Conservation (phyloP, 2,113 vertebrate genomes). For the Aramus guarauna region DNA sequence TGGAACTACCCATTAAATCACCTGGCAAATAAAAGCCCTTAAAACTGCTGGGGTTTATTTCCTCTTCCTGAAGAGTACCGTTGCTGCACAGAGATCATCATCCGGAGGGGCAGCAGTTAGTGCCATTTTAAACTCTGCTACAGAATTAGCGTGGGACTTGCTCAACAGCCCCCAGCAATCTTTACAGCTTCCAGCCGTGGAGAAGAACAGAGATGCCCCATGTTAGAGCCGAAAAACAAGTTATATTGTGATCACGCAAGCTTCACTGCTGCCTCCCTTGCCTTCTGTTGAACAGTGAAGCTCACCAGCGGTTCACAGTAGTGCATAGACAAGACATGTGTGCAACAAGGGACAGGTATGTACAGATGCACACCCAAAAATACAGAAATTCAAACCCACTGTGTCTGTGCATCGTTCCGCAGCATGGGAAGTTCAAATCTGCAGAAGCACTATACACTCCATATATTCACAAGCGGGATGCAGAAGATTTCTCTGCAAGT, state of each 20-base stretch:
- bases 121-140: not conserved
- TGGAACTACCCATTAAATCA: not conserved
- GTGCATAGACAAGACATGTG: accelerated
- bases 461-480: not conserved
- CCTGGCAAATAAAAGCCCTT: not conserved
- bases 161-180: not conserved
- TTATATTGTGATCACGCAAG: accelerated
- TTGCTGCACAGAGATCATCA: not conserved
- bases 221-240: not conserved
- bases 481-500: slow-evolving; percentile 40
- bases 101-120: not conserved
- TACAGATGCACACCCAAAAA: not conserved
- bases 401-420: not conserved
- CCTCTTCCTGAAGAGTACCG: not conserved
- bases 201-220: not conserved
- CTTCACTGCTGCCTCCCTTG: not conserved
- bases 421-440: not conserved
- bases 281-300: not conserved
- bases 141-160: not conserved
- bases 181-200: not conserved
- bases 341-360: not conserved
- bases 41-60: not conserved
- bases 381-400: not conserved
- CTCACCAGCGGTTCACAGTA: not conserved
- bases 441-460: not conserved